These are phyloP conservation scores for Amblyopsis hoosieri DNA, from an alignment of 2,797 vertebrate genomes.

Conservation along the genomic window DNA sequence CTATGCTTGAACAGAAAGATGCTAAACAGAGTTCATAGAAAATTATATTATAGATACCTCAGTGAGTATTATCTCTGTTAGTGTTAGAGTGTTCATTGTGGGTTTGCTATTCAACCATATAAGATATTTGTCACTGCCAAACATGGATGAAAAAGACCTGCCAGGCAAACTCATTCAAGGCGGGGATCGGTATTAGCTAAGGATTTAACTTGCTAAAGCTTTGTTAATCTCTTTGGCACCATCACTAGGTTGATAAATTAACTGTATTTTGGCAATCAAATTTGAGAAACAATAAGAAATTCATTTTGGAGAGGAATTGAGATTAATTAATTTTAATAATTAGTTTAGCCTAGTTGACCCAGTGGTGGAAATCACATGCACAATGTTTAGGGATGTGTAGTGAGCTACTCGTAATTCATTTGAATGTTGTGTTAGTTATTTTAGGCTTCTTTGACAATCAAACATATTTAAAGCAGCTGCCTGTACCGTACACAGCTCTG, in stretches of 20 bases:
- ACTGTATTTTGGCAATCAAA: slow-evolving; percentile 6
- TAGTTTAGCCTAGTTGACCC: background rate
- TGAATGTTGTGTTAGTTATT: too few species aligned
- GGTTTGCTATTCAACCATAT: background rate
- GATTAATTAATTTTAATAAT: background rate
- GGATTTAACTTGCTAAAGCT: background rate
- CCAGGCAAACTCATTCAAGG: background rate
- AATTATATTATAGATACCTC: too few species aligned
- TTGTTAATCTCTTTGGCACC: background rate
- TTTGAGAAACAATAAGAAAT: slow-evolving; percentile 7
- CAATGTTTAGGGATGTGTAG: too few species aligned
- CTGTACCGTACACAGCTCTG: too few species aligned
- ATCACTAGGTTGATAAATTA: background rate
- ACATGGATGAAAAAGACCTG: background rate
- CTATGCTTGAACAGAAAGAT: background rate
- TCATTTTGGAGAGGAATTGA: slow-evolving; percentile 2
- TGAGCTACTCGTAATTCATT: too few species aligned
- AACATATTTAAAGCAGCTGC: too few species aligned
- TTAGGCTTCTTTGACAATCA: too few species aligned
- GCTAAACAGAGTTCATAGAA: too few species aligned
- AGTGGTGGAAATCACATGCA: too few species aligned
- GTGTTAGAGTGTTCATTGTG: background rate
- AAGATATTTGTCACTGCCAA: background rate
- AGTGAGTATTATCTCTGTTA: too few species aligned
- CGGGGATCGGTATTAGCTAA: background rate